Conservation (phyloP, 2,113 vertebrate genomes). For the Zosterops pallidus region DNA sequence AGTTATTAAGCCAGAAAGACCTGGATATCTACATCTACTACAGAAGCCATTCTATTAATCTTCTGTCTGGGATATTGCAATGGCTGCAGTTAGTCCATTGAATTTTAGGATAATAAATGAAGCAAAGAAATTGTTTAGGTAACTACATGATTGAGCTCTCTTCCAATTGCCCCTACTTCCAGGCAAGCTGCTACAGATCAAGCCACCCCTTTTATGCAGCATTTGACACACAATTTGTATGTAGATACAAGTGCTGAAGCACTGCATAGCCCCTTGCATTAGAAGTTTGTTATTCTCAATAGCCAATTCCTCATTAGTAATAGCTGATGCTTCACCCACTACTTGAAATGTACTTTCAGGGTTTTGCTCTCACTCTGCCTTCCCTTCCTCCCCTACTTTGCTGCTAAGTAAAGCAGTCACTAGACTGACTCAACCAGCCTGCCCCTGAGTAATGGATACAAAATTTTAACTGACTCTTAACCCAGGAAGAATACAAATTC, state of each 20-base stretch:
- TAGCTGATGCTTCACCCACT: background rate
- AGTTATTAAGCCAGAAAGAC: background rate
- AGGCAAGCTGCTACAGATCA: background rate
- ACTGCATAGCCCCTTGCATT: background rate
- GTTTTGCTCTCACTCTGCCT: background rate
- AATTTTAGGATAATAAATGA: background rate
- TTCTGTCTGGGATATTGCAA: background rate
- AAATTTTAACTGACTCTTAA: background rate
- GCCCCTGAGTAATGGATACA: background rate
- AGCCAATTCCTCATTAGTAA: background rate
- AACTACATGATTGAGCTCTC: background rate
- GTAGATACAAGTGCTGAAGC: background rate
- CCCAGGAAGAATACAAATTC: background rate
- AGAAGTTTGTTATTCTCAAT: background rate
- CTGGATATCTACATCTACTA: background rate
- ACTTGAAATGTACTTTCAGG: background rate
- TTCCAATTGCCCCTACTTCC: background rate
- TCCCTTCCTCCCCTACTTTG: background rate
- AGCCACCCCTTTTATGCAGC: background rate
- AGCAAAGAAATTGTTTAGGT: background rate
- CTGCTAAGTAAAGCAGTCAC: background rate
- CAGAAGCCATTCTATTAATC: background rate
- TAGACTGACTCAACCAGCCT: background rate
- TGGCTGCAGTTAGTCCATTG: background rate
- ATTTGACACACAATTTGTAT: background rate